Evolutionary conservation across 2,888 invertebrate species (phyloP), one percentile per base, ranked within the genome.

Genomic region (Eupithecia centaureata): DNA sequence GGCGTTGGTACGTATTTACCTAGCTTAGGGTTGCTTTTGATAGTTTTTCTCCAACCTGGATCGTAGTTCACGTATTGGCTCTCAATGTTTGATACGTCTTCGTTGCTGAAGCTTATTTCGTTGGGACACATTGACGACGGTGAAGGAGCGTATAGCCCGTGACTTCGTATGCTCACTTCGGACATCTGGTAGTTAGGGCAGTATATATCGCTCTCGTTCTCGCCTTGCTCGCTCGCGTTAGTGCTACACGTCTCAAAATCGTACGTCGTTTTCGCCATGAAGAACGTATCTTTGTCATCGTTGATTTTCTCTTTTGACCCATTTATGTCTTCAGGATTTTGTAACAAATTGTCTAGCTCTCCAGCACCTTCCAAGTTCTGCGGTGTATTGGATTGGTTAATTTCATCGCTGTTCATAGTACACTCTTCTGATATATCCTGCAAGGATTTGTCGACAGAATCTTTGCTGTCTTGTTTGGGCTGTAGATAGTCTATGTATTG

Each of bases 101-200:
- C 93, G 72, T 89, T 91, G 70, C 93, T 93, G 65, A 94, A 92
- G 69, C 93, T 91, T 32, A 93, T 90, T 71, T 94, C 93, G 74
- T 93, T 91, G 0, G 92, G 93, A 67, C 93, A 92, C 90, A 94
- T 92, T 0, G 93, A 92, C 0, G 93, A 90, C 0, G 94, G 94
- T 47, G 95, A 95, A 0, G 95, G 95, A 0, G 95, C 95, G 82
- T 95, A 95, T 22, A 95, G 73, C 0, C 95, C 95, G 76, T 95
- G 95, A 78, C 95, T 95, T 51, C 95, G 88, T 76, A 95, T 95
- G 77, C 95, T 95, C 0, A 95, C 94, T 86, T 95, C 95, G 0
- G 95, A 95, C 88, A 95, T 94, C 83, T 95, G 95, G 76, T 95
- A 95, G 71, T 94, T 92, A 0, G 93, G 92, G 52, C 93, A 94